Evolutionary conservation across 2,888 invertebrate species (phyloP).

Genomic region (Hypena proboscidalis): DNA sequence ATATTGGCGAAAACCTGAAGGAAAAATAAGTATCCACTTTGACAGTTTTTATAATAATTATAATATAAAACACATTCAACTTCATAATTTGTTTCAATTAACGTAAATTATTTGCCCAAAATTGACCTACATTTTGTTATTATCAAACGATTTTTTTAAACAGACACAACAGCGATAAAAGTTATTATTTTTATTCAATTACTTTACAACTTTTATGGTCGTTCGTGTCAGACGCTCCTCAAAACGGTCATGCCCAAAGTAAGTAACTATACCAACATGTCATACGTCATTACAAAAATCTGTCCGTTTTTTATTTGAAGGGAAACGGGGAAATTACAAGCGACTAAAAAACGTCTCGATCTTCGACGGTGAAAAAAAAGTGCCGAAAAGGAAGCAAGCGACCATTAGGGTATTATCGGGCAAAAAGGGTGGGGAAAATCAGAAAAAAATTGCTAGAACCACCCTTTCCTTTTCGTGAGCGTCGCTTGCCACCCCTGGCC

Average conservation of each 20-base stretch:
- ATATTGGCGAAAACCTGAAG: too few species aligned
- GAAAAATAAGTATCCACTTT: too few species aligned
- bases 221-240: slow-evolving; percentile 4
- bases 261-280: too few species aligned
- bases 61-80: too few species aligned
- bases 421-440: slow-evolving; percentile 74
- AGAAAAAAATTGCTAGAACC: slow-evolving; percentile 82
- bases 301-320: slow-evolving; percentile 68
- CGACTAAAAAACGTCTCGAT: slow-evolving; percentile 80
- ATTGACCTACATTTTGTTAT: too few species aligned
- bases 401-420: slow-evolving; percentile 85
- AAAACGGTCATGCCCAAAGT: too few species aligned
- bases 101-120: too few species aligned
- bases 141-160: too few species aligned
- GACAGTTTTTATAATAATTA: too few species aligned
- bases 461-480: slow-evolving; percentile 83
- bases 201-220: neutral
- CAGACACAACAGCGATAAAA: too few species aligned
- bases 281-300: slow-evolving; percentile 64
- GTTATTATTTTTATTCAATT: neutral
- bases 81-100: too few species aligned
- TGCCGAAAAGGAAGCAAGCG: slow-evolving; percentile 82
- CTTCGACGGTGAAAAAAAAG: slow-evolving; percentile 74
- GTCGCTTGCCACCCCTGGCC: slow-evolving; percentile 71
- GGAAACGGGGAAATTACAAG: slow-evolving; percentile 78